These are phyloP conservation scores for Galeopterus variegatus DNA, from an alignment of 2,113 vertebrate genomes.

Conservation along the genomic window DNA sequence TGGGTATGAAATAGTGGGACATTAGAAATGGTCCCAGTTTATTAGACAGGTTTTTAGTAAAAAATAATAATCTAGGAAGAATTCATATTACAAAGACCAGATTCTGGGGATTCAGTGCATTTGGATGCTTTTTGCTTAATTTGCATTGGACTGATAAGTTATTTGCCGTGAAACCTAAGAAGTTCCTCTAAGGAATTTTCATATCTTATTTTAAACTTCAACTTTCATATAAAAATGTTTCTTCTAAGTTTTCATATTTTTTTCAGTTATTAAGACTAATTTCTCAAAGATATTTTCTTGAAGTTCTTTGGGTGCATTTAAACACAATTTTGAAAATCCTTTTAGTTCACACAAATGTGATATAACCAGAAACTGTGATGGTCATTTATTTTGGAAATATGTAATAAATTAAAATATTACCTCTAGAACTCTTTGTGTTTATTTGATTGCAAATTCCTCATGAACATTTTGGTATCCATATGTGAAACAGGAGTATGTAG, in stretches of 20 bases:
- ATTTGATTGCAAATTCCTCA: background rate
- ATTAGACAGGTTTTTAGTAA: background rate
- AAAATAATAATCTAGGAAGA: constrained; percentile 7
- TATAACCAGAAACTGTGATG: background rate
- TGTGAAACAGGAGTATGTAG: background rate
- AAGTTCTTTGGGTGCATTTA: background rate
- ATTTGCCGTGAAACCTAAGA: background rate
- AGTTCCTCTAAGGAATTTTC: background rate
- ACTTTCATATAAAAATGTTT: background rate
- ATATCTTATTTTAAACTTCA: background rate
- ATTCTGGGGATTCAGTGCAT: background rate
- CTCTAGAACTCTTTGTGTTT: background rate
- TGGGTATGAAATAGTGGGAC: background rate
- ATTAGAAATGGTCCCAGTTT: background rate
- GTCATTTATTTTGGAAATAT: background rate
- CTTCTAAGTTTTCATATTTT: background rate
- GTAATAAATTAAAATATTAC: background rate
- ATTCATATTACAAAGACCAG: background rate
- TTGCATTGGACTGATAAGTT: background rate
- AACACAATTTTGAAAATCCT: background rate
- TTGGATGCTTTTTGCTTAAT: background rate
- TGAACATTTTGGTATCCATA: background rate
- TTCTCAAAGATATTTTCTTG: background rate
- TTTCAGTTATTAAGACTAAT: background rate
- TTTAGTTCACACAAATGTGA: background rate